phyloP scores from a whole-genome alignment of 2,113 vertebrate genomes.

The Morphnarchus princeps region DNA sequence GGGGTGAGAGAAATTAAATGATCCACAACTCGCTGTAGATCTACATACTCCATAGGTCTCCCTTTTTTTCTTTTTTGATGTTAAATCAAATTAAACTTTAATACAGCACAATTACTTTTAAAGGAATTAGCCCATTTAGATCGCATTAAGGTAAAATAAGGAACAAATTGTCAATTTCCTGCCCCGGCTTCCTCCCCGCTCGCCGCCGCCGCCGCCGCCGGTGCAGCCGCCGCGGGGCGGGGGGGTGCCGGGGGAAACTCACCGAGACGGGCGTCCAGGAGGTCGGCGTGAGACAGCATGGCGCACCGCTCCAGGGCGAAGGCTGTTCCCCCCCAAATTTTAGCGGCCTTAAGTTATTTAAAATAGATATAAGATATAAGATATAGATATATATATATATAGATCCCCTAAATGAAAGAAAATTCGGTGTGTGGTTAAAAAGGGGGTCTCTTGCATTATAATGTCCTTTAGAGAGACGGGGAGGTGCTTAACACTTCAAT shows the following conservation, averaged over 20 bases:
- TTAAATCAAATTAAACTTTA: too few species aligned
- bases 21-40: conserved; percentile 45
- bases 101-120: too few species aligned
- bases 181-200: conserved; percentile 66
- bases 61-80: background rate
- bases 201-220: background rate
- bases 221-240: conserved; percentile 18
- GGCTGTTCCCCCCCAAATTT: too few species aligned
- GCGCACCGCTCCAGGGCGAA: conserved; percentile 91
- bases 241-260: conserved; percentile 76
- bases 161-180: conserved; percentile 93
- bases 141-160: conserved; percentile 88
- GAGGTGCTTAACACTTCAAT: conserved; percentile 97
- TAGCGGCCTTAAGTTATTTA: too few species aligned
- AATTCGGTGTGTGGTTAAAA: conserved; percentile 99
- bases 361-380: too few species aligned
- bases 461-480: conserved; percentile 96
- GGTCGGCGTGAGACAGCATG: conserved; percentile 99
- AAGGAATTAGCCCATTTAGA: conserved; percentile 75
- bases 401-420: conserved; percentile 94
- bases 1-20: conserved; percentile 33
- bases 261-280: conserved; percentile 99
- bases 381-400: conserved; percentile 69
- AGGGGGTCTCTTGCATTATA: conserved; percentile 97
- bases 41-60: conserved; percentile 67